Evolutionary conservation across 2,888 invertebrate genomes (phyloP).

Genomic region (Vannuccia rotundouncinata): DNA sequence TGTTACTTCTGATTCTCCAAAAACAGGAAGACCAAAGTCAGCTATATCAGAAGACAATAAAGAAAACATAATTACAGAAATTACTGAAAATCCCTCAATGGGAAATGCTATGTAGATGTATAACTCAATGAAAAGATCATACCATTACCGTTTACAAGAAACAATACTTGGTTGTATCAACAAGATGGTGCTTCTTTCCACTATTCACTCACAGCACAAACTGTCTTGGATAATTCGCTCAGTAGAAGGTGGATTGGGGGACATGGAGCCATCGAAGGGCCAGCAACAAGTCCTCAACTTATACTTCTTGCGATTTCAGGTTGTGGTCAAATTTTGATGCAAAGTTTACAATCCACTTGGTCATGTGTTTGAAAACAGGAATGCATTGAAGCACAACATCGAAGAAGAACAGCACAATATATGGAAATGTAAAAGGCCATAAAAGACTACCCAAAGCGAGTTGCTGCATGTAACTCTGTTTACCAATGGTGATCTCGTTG

Average conservation of each 20-base stretch:
- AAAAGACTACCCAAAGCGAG: slow-evolving; percentile 27
- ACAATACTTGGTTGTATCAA: slow-evolving; percentile 30
- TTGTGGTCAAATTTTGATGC: slow-evolving; percentile 27
- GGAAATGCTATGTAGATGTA: slow-evolving; percentile 29
- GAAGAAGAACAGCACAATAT: slow-evolving; percentile 30
- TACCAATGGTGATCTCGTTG: slow-evolving; percentile 27
- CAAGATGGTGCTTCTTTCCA: slow-evolving; percentile 27
- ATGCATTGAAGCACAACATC: slow-evolving; percentile 22
- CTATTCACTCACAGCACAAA: slow-evolving; percentile 11
- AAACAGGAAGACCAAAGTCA: slow-evolving; percentile 25
- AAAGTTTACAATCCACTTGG: slow-evolving; percentile 31
- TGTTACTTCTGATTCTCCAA: slow-evolving; percentile 28
- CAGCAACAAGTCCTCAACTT: slow-evolving; percentile 16
- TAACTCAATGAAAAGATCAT: slow-evolving; percentile 27
- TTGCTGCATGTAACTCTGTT: slow-evolving; percentile 17
- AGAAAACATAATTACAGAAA: slow-evolving; percentile 11
- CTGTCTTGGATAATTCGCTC: slow-evolving; percentile 11
- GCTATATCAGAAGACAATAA: slow-evolving; percentile 11
- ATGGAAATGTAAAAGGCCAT: slow-evolving; percentile 29
- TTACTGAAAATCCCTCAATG: slow-evolving; percentile 22
- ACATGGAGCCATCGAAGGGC: slow-evolving; percentile 31
- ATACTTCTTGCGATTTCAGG: slow-evolving; percentile 32
- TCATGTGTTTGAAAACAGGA: slow-evolving; percentile 24
- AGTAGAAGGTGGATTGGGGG: slow-evolving; percentile 11
- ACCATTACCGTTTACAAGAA: slow-evolving; percentile 30